Base-by-base conservation (phyloP, 2,113 vertebrate species). In the Lepus americanus region DNA sequence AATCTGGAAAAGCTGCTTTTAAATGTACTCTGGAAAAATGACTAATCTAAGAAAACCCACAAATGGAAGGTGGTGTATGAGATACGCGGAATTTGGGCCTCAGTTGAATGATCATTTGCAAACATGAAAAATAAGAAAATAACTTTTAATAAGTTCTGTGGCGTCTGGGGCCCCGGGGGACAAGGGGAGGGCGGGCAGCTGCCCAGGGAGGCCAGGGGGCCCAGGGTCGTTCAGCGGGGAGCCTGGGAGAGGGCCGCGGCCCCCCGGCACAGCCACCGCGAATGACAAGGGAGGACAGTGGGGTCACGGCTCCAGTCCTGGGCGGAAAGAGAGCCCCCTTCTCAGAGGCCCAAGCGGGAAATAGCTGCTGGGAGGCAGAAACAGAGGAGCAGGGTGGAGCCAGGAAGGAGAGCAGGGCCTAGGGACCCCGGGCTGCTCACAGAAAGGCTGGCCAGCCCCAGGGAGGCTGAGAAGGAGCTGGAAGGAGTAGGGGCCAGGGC, bases 1-100 rank as follows among this genome's bases (percentile, higher is more conserved):
- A 31, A 78, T 27, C 29, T 17, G 23, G 3, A 64, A 31, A 86
- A 86, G n/a, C 27, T 55, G 44, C 27, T 76, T 74, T 88, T 83
- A 79, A 85, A 92, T 33, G 20, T 36, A 67, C n/a, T 80, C 76
- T 51, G 44, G 53, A 67, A 67, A 67, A 61, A 81, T 44, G 3
- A 49, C 23, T 20, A 76, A 70, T n/a, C 77, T 53, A 88, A 81
- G 51, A 78, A 94, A 94, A 87, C 44, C 49, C 63, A 87, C 51
- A 82, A 64, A 36, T 22, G 2, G 72, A 83, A 90, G 53, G 67
- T 9, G 51, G 20, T 69, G 29, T 69, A 31, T 69, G 11, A 49
- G 59, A 81, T 96, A 44, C 44, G 6, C 44, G 61, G 36, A 67
- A 10, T 31, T 88, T 77, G 73, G 81, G 80, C 4, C 29, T 9